Base-by-base conservation (phyloP, 2,888 invertebrate species). In the Chorisops tibialis region DNA sequence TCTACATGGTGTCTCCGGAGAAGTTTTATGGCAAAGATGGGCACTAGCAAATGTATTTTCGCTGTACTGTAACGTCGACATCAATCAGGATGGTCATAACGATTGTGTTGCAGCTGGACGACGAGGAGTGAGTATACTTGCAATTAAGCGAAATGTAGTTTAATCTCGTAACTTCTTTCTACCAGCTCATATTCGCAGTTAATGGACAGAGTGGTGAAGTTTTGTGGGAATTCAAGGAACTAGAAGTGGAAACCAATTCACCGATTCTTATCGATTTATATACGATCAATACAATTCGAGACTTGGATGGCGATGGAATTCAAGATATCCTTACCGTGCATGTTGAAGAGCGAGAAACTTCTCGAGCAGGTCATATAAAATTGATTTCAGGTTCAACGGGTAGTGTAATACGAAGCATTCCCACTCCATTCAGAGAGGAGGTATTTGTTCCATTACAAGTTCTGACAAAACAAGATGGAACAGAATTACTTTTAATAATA, bases 71-170 rank as follows among this genome's bases (percentile, higher is more conserved):
- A 81, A 82, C 16, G 79, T 81, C 14, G 91, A 92, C 74, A 73
- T 91, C 7, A 87, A 87, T 70, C 76, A 75, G 5, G 91, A 92
- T 75, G 82, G 82, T 4, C 78, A 84, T 59, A 79, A 80, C 39
- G 92, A 92, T 73, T 92, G 91, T 72, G 74, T 92, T 51, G 83
- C 85, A 30, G 85, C 87, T 9, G 91, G 91, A 19, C 79, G 86
- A 64, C 84, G 86, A 67, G 91, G 89, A 69, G 88, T 88, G 75
- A 79, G 79, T 72, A 19, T 19, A 47, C 5, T 51, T 18, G 16
- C n/a, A n/a, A n/a, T n/a, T n/a, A n/a, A n/a, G n/a, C n/a, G n/a
- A n/a, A n/a, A n/a, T n/a, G n/a, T n/a, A 16, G 1, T 6, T 9
- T 41, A 41, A 41, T 16, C 18, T 41, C 41, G 9, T 22, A 16